Percentiles rank a stretch among this genome's conserved stretches.
These are phyloP conservation scores for Melieria omissa DNA, from an alignment of 2,888 invertebrate genomes.

Conservation along the genomic window DNA sequence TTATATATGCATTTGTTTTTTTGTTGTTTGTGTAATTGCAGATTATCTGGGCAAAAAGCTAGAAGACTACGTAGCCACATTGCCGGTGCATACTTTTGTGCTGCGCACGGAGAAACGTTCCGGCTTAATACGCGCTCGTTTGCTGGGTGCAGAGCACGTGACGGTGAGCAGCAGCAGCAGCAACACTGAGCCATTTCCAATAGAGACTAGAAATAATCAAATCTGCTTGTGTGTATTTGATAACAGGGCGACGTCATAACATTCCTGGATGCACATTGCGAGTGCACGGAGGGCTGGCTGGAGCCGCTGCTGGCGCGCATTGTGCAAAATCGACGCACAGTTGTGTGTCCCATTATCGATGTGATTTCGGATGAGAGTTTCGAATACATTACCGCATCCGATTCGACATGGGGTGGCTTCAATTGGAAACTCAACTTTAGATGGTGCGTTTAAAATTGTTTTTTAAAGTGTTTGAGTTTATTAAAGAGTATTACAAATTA, in stretches of 20 bases:
- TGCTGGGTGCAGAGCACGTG: slow-evolving; percentile 93
- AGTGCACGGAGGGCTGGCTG: slow-evolving; percentile 93
- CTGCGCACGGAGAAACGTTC: slow-evolving; percentile 92
- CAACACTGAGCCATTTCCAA: too few species aligned
- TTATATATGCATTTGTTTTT: not conserved
- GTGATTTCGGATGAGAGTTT: slow-evolving; percentile 99
- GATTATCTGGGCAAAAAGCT: slow-evolving; percentile 89
- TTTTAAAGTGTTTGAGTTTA: not conserved
- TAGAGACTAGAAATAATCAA: too few species aligned
- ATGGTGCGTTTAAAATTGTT: slow-evolving; percentile 72
- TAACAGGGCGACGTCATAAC: slow-evolving; percentile 66
- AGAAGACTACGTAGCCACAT: slow-evolving; percentile 86
- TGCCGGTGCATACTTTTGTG: slow-evolving; percentile 88
- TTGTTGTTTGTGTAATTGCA: slow-evolving; percentile 63
- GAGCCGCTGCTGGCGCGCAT: slow-evolving; percentile 94
- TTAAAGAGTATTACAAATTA: too few species aligned
- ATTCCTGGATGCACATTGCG: slow-evolving; percentile 68
- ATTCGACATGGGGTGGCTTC: slow-evolving; percentile 99
- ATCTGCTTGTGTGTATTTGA: not conserved
- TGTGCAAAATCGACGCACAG: slow-evolving; percentile 89
- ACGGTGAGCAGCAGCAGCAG: slow-evolving; percentile 82
- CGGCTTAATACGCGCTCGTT: slow-evolving; percentile 93
- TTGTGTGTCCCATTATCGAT: slow-evolving; percentile 98
- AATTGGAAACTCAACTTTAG: slow-evolving; percentile 99
- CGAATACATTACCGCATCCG: slow-evolving; percentile 98